Percentiles rank a stretch among this genome's conserved stretches.
phyloP scores from a whole-genome alignment of 2,797 vertebrate genomes.

The Neostethus bicornis region DNA sequence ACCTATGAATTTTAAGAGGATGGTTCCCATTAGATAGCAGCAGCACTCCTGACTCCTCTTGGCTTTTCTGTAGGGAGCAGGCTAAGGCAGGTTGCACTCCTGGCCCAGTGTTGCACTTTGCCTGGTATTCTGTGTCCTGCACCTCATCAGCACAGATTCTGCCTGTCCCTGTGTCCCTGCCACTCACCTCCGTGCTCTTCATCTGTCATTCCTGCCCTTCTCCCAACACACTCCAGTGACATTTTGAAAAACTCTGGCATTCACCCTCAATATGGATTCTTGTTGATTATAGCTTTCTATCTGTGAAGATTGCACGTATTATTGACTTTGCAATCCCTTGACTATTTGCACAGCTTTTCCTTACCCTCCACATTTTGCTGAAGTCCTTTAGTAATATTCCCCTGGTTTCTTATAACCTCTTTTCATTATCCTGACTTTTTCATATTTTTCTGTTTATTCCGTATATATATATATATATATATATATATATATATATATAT shows the following conservation, averaged over 20 bases:
- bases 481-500: constrained; percentile 63
- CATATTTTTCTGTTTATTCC: constrained; percentile 30
- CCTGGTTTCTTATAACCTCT: constrained; percentile 65
- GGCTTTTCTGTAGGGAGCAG: constrained; percentile 63
- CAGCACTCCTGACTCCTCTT: constrained; percentile 58
- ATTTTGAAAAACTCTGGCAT: constrained; percentile 85
- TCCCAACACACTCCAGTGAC: constrained; percentile 82
- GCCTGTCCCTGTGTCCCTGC: constrained; percentile 63
- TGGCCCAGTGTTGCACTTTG: constrained; percentile 61
- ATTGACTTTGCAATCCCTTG: constrained; percentile 82
- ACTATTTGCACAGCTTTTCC: constrained; percentile 81
- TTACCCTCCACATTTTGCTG: constrained; percentile 53
- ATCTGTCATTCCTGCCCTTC: constrained; percentile 83
- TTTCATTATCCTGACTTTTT: constrained; percentile 64
- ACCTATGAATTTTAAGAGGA: constrained; percentile 67
- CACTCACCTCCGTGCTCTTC: constrained; percentile 75
- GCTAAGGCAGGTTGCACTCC: constrained; percentile 57
- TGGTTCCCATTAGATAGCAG: constrained; percentile 56
- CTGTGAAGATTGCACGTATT: constrained; percentile 80
- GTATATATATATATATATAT: constrained; percentile 61
- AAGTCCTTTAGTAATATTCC: constrained; percentile 69
- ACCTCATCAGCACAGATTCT: constrained; percentile 74
- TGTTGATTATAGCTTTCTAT: constrained; percentile 82
- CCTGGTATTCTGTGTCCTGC: constrained; percentile 69
- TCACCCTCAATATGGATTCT: constrained; percentile 84